A percentile compares a stretch with the other conserved stretches of the same genome.
These are phyloP conservation scores for Agelas oroides DNA, from an alignment of 37 sponge, comb jelly and placozoan genomes.

Conservation along the genomic window DNA sequence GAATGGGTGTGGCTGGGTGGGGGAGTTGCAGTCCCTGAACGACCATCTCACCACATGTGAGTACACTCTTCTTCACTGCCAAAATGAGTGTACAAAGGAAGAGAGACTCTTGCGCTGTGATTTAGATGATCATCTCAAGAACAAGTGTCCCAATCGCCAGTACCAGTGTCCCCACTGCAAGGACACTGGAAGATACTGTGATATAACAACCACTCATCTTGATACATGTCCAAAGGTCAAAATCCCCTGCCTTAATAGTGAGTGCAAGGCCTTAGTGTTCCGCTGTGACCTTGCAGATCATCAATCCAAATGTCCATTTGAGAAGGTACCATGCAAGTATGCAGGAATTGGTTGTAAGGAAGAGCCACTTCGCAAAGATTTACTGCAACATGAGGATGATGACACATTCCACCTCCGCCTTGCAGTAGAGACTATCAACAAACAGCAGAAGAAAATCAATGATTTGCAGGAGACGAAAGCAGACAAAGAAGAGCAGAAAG, in stretches of 20 bases:
- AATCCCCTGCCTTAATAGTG: constrained; percentile 20
- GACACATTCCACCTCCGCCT: not conserved
- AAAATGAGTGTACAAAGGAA: constrained; percentile 19
- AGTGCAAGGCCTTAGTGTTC: not conserved
- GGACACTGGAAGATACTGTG: constrained; percentile 23
- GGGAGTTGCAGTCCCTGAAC: constrained; percentile 24
- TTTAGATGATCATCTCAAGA: constrained; percentile 1
- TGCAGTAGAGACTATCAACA: too few species aligned
- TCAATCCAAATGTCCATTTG: not conserved
- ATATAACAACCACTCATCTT: constrained; percentile 23
- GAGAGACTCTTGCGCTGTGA: constrained; percentile 4
- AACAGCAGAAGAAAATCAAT: too few species aligned
- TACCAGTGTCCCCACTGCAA: constrained; percentile 49
- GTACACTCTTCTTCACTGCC: constrained; percentile 16
- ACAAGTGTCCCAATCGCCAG: constrained; percentile 28
- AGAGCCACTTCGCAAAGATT: not conserved
- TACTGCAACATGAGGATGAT: constrained; percentile 16
- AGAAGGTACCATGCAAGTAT: constrained; percentile 33
- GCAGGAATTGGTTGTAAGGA: constrained; percentile 23
- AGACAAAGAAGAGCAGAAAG: too few species aligned
- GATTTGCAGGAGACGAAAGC: too few species aligned
- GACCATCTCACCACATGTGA: constrained; percentile 2
- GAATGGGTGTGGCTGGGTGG: constrained; percentile 42
- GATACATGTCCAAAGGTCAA: constrained; percentile 24
- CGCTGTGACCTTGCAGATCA: constrained; percentile 17